Evolutionary conservation across 2,113 vertebrate species (phyloP), one percentile per base, ranked within the genome.

Genomic region (Nibea albiflora): DNA sequence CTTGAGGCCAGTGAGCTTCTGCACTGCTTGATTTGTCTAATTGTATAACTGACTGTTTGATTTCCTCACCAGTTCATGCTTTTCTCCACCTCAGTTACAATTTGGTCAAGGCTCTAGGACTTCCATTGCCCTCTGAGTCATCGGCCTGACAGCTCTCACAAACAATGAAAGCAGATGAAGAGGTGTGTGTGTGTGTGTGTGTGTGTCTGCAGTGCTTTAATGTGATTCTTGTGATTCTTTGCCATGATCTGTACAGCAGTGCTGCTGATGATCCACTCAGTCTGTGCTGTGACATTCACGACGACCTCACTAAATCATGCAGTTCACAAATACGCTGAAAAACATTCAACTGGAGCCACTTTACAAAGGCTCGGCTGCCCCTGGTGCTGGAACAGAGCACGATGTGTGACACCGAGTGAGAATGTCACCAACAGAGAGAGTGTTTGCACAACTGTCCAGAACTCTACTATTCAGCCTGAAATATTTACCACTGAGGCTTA

Each of bases 361-460:
- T 82, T 44, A 11, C 52, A 64, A 56, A 62, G 65, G 76, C 78
- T 66, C 74, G 39, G 57, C 39, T 47, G 77, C 54, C 64, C 39
- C 71, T 22, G 77, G 75, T 78, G 83, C 68, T 49, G 19, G n/a
- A 75, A 56, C 67, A 31, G 39, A 28, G 42, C n/a, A 6, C n/a
- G 50, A 52, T 16, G 74, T 54, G 60, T 85, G 76, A 87, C 42
- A 66, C 72, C 39, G 35, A 85, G 73, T 11, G 58, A 76, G 71
- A 68, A 31, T 69, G 83, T 76, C 80, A 80, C 65, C 9, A 28
- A 47, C 5, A 19, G 61, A 46, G 75, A 61, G 58, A 8, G 2
- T 73, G 85, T 88, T 88, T 69, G 72, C 80, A 22, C 84, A 89
- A 73, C 70, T 76, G 69, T 85, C 76, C 73, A 70, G 44, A 86